Percentiles rank a stretch among this genome's conserved stretches.
Conservation (phyloP, 2,888 invertebrate species). For the Tricholauxania praeusta region DNA sequence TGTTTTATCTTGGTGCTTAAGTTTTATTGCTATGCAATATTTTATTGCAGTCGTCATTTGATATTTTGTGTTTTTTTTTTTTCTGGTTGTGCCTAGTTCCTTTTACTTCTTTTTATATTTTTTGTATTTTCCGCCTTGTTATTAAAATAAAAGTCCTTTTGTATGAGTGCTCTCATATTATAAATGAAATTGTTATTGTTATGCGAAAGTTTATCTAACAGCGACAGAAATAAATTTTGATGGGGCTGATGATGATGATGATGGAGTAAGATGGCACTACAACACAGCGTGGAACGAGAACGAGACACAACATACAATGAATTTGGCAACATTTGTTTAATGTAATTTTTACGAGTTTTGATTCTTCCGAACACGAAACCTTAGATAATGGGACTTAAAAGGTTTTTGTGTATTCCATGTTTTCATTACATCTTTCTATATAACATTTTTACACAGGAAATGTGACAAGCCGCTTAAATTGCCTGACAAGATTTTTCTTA, state of each 20-base stretch:
- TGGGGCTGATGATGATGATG: not conserved
- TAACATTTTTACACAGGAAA: too few species aligned
- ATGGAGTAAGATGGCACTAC: not conserved
- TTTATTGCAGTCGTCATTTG: slow-evolving; percentile 20
- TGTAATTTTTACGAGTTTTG: slow-evolving; percentile 7
- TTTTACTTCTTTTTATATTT: too few species aligned
- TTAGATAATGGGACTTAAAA: not conserved
- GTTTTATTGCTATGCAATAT: slow-evolving; percentile 26
- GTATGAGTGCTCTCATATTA: too few species aligned
- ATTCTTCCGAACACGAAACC: not conserved
- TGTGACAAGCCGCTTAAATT: too few species aligned
- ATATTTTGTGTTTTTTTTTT: not conserved
- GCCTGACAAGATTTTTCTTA: too few species aligned
- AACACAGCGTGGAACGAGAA: not conserved
- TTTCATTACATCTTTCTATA: too few species aligned
- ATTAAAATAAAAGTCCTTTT: too few species aligned
- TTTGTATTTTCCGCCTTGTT: not conserved
- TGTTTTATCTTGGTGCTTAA: slow-evolving; percentile 18
- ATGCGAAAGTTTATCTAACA: slow-evolving; percentile 4
- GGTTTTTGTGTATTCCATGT: not conserved
- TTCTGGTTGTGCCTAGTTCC: not conserved
- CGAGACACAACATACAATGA: not conserved
- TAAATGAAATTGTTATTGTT: too few species aligned
- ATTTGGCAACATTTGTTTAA: slow-evolving; percentile 10
- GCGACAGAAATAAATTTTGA: not conserved